Percentiles rank a stretch among this genome's conserved stretches.
These are phyloP conservation scores for Lepidotrigona ventralis DNA, from an alignment of 1,140 invertebrate species.

Conservation along the genomic window DNA sequence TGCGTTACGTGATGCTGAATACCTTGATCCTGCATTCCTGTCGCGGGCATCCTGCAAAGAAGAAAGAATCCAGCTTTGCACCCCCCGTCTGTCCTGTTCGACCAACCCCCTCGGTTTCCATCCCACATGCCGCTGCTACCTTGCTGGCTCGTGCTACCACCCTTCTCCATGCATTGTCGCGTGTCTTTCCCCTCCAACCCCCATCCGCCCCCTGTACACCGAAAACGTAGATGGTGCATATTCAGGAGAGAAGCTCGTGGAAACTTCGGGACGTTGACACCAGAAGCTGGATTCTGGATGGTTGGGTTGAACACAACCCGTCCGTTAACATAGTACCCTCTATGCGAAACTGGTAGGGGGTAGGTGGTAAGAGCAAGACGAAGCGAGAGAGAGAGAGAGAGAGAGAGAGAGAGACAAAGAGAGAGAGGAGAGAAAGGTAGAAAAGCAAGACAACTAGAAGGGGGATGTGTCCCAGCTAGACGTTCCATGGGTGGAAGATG, in stretches of 20 bases:
- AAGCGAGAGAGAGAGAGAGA: constrained; percentile 11
- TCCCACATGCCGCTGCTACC: constrained; percentile 1
- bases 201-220: constrained; percentile 4
- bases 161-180: background rate
- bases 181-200: constrained; percentile 13
- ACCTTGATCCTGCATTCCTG: constrained; percentile 70
- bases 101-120: constrained; percentile 23
- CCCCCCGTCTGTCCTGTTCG: constrained; percentile 13
- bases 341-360: constrained; percentile 27
- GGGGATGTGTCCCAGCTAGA: constrained; percentile 47
- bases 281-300: constrained; percentile 66
- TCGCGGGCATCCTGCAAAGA: constrained; percentile 61
- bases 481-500: constrained; percentile 45
- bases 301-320: constrained; percentile 63
- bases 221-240: constrained; percentile 60
- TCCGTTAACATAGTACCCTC: constrained; percentile 60
- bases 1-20: constrained; percentile 66
- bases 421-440: constrained; percentile 13
- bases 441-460: constrained; percentile 32
- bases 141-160: background rate
- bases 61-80: constrained; percentile 53
- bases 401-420: constrained; percentile 11
- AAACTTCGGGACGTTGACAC: constrained; percentile 73
- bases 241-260: constrained; percentile 61
- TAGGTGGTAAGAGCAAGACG: constrained; percentile 42